Evolutionary conservation across 2,888 invertebrate species (phyloP), one percentile per base, ranked within the genome.

Genomic region (Listrodromus nycthemerus): DNA sequence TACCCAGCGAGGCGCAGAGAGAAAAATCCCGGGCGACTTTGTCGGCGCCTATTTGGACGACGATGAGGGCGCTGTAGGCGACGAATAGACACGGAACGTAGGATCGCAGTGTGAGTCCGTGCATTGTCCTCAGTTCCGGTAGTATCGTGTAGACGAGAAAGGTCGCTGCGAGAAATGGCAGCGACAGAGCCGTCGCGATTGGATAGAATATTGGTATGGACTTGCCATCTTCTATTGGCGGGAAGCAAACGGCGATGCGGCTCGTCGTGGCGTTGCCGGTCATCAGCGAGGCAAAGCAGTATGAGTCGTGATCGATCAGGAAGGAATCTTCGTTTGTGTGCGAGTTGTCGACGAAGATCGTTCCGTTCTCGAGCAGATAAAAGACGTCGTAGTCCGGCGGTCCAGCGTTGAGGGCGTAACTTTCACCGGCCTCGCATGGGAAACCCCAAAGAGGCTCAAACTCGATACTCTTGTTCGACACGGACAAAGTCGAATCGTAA

Each of bases 51-150:
- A 91, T 67, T 50, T 91, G 91, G 4, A 90, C 86, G 10, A 87
- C 30, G 24, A 88, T 85, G n/a, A 93, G 88, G 0, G 81, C 80
- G n/a, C 89, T 45, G 83, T 91, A 92, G 48, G 89, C 90, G 58
- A 91, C 27, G 65, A 90, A 83, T 2, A 93, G 87, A 37, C 86
- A 86, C 13, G 83, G 87, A 4, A 92, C 87, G 85, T 93, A 90
- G 13, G 88, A 88, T 80, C 91, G 88, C 30, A 93, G 86, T 4
- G 90, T 90, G 30, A 88, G 76, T 8, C 93, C 93, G 37, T 92
- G 92, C 55, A 93, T 88, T 77, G 91, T 92, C 45, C 88, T 86
- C 70, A 93, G 79, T 79, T 92, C 90, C 19, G 91, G 91, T 10
- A 93, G 58, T 13, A 90, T 61, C 0, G 88, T 86, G 86, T 93